Conservation (phyloP, 1,140 invertebrate species). For the Teleopsis dalmanni region DNA sequence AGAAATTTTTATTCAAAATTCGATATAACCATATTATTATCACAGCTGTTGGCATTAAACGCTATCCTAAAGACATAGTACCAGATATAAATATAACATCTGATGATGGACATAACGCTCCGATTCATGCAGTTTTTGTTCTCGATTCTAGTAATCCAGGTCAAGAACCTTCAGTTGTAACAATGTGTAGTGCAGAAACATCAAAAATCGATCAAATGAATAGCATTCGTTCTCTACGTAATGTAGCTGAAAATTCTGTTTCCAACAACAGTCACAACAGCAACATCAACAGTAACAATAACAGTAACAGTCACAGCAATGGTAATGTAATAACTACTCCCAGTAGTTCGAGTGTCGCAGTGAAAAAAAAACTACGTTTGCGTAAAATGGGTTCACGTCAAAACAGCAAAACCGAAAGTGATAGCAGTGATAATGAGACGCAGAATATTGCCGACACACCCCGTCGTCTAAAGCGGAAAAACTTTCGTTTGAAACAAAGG, state of each 20-base stretch:
- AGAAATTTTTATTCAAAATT: not conserved
- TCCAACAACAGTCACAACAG: conserved; percentile 27
- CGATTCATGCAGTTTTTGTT: conserved; percentile 20
- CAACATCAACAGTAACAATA: conserved; percentile 8
- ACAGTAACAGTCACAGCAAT: conserved; percentile 8
- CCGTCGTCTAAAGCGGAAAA: conserved; percentile 36
- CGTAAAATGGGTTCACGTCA: conserved; percentile 42
- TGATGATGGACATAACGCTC: conserved; percentile 28
- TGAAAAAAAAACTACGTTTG: conserved; percentile 36
- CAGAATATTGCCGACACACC: conserved; percentile 43
- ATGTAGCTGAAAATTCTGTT: conserved; percentile 20
- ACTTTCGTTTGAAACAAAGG: conserved; percentile 35
- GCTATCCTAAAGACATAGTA: conserved; percentile 29
- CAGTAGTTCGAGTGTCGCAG: no score
- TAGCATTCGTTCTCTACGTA: not conserved
- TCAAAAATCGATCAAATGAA: not conserved
- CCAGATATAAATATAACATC: conserved; percentile 38
- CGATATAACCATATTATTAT: not conserved
- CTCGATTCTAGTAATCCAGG: conserved; percentile 19
- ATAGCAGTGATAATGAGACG: conserved; percentile 44
- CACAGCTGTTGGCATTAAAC: conserved; percentile 30
- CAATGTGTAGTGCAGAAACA: conserved; percentile 30
- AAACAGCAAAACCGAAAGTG: conserved; percentile 45
- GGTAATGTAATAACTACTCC: no score
- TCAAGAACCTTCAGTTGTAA: no score